phyloP scores from a whole-genome alignment of 2,797 vertebrate species.

The Chelon auratus region DNA sequence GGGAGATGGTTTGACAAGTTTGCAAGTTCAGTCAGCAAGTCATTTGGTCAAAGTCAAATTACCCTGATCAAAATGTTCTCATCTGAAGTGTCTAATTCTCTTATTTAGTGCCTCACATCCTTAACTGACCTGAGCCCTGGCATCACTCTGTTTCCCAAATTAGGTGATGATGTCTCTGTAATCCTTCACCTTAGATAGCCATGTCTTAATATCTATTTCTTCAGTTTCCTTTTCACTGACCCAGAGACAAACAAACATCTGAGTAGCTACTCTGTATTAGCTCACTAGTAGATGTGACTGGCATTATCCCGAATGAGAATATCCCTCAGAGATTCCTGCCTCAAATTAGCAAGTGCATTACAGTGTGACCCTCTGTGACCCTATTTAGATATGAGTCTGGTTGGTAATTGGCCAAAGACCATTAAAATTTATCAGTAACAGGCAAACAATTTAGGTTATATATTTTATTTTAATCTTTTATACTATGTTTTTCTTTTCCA shows the following conservation, averaged over 20 bases:
- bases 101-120: not conserved
- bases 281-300: conserved; percentile 41
- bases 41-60: not conserved
- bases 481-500: conserved; percentile 68
- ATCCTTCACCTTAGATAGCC: conserved; percentile 57
- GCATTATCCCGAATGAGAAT: conserved; percentile 55
- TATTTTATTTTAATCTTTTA: conserved; percentile 65
- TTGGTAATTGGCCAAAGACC: conserved; percentile 69
- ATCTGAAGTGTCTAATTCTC: no score
- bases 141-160: conserved; percentile 16
- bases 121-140: conserved; percentile 4
- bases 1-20: conserved; percentile 66
- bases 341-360: conserved; percentile 72
- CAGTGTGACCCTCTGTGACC: conserved; percentile 68
- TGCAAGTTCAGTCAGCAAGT: conserved; percentile 63
- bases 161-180: conserved; percentile 34
- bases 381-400: conserved; percentile 70
- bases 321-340: conserved; percentile 58
- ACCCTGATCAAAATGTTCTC: no score
- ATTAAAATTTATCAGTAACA: conserved; percentile 70
- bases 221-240: conserved; percentile 26
- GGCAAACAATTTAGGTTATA: conserved; percentile 72
- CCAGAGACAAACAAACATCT: conserved; percentile 40
- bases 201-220: conserved; percentile 49
- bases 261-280: conserved; percentile 24